A percentile compares a stretch with the other conserved stretches of the same genome.
These are phyloP conservation scores for Buphagus erythrorhynchus DNA, from an alignment of 2,797 vertebrate species.

Conservation along the genomic window DNA sequence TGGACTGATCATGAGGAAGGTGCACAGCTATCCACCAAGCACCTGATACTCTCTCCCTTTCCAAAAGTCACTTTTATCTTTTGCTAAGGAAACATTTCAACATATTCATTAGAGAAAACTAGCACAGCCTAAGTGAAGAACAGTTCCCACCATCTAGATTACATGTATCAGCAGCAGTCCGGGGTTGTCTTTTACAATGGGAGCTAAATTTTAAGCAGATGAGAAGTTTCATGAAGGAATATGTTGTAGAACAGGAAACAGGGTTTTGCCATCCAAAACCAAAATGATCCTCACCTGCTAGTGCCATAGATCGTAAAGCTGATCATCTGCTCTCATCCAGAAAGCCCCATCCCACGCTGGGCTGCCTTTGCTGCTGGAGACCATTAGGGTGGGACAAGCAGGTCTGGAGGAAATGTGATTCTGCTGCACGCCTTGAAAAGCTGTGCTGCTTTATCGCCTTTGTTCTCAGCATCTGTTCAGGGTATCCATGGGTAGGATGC, in stretches of 20 bases:
- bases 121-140: background rate
- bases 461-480: background rate
- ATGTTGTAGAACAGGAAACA: background rate
- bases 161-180: background rate
- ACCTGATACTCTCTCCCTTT: background rate
- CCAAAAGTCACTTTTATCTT: background rate
- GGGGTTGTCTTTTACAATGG: background rate
- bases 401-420: background rate
- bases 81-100: background rate
- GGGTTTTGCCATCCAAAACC: background rate
- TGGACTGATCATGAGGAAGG: background rate
- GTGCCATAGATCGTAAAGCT: background rate
- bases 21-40: background rate
- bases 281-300: constrained; percentile 5
- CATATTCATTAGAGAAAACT: background rate
- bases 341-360: background rate
- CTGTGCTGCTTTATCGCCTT: background rate
- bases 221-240: constrained; percentile 8
- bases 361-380: background rate
- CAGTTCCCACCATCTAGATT: background rate
- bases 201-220: constrained; percentile 9
- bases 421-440: background rate
- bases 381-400: background rate
- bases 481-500: background rate
- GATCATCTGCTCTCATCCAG: background rate